phyloP scores from a whole-genome alignment of 2,888 invertebrate species.

The Scaptodrosophila latifasciaeformis region DNA sequence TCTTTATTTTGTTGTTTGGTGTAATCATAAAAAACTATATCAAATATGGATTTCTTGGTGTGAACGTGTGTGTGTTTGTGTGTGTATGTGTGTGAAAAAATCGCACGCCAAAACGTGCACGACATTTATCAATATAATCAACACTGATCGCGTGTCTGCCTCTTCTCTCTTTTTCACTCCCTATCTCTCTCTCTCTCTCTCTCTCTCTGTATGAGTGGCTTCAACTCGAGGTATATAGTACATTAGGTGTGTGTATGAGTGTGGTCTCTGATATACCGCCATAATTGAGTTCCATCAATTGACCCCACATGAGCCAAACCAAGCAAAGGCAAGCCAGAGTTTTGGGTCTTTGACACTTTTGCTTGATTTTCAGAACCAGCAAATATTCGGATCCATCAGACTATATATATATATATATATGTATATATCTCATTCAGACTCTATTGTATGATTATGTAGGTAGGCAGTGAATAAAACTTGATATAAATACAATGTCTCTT shows the following conservation, averaged over 20 bases:
- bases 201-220: constrained; percentile 12
- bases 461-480: constrained; percentile 24
- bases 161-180: constrained; percentile 8
- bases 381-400: constrained; percentile 9
- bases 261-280: constrained; percentile 50
- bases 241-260: too few species aligned
- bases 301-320: constrained; percentile 58
- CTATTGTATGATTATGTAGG: constrained; percentile 15
- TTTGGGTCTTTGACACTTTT: constrained; percentile 63
- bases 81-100: neutral
- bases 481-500: constrained; percentile 33
- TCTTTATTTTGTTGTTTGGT: too few species aligned
- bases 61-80: too few species aligned
- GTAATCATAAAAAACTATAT: too few species aligned
- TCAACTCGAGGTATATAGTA: neutral
- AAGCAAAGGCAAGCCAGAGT: constrained; percentile 33
- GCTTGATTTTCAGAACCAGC: constrained; percentile 5
- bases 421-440: constrained; percentile 24
- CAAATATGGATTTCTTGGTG: neutral
- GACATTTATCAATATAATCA: constrained; percentile 23
- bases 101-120: constrained; percentile 7
- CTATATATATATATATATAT: constrained; percentile 33
- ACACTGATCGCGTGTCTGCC: constrained; percentile 10
- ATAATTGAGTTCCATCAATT: constrained; percentile 68
- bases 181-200: constrained; percentile 12